Conservation (phyloP, 2,113 vertebrate genomes). For the Lamprotornis superbus region DNA sequence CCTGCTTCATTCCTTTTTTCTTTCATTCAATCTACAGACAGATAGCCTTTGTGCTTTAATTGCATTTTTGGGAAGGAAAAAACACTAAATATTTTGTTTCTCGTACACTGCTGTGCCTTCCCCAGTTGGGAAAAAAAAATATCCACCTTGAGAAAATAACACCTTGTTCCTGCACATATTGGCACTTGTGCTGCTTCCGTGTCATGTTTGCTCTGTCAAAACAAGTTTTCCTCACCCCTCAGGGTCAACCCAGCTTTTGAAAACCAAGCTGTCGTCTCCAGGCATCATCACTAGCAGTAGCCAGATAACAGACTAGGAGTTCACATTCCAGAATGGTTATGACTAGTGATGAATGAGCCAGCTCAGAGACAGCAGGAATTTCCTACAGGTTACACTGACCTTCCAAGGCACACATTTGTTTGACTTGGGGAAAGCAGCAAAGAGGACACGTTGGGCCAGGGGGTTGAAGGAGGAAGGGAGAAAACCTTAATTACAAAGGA, state of each 20-base stretch:
- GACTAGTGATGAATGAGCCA: slow-evolving; percentile 55
- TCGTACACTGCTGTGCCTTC: neutral
- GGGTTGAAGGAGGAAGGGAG: neutral
- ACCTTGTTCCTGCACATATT: slow-evolving; percentile 15
- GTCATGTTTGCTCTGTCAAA: slow-evolving; percentile 46
- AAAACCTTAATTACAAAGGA: neutral
- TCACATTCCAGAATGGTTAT: slow-evolving; percentile 59
- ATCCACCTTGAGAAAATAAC: slow-evolving; percentile 18
- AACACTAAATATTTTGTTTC: neutral
- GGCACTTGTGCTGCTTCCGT: slow-evolving; percentile 23
- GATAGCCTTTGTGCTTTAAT: neutral
- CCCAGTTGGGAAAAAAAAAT: neutral
- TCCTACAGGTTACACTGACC: slow-evolving; percentile 64
- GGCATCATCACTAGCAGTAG: slow-evolving; percentile 48
- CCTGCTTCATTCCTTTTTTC: neutral
- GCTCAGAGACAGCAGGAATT: slow-evolving; percentile 48
- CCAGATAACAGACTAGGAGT: slow-evolving; percentile 5
- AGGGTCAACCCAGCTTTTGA: slow-evolving; percentile 61
- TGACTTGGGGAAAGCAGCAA: neutral
- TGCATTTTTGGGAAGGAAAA: neutral
- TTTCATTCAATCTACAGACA: neutral
- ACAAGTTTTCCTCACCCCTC: slow-evolving; percentile 57
- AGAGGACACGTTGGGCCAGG: neutral
- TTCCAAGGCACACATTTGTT: slow-evolving; percentile 27
- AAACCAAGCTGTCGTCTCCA: slow-evolving; percentile 60